phyloP scores from a whole-genome alignment of 2,797 vertebrate genomes.

The Acanthurus tractus region DNA sequence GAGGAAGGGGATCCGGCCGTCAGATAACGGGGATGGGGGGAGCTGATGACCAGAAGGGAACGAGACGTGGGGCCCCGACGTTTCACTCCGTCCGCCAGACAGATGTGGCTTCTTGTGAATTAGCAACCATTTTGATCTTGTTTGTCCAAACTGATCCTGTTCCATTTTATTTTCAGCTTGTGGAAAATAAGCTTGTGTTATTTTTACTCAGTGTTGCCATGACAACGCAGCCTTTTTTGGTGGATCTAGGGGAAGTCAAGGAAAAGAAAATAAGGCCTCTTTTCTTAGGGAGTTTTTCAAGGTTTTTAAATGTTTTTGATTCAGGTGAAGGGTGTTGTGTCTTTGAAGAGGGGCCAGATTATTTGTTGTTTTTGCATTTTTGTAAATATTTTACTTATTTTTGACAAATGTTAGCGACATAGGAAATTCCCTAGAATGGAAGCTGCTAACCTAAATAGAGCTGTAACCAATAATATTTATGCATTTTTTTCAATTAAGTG shows the following conservation, averaged over 20 bases:
- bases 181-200: conserved; percentile 87
- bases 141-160: conserved; percentile 85
- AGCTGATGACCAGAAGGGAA: conserved; percentile 57
- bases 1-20: conserved; percentile 76
- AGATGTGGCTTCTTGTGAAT: conserved; percentile 69
- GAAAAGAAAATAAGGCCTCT: conserved; percentile 61
- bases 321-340: conserved; percentile 36
- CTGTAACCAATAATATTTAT: neutral
- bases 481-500: neutral
- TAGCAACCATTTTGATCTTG: conserved; percentile 85
- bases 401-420: neutral
- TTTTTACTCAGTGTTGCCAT: conserved; percentile 89
- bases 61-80: conserved; percentile 19
- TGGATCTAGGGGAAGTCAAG: conserved; percentile 72
- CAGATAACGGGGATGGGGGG: conserved; percentile 42
- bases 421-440: neutral
- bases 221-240: conserved; percentile 78
- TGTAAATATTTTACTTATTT: conserved; percentile 10
- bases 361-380: neutral
- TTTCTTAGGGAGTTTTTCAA: conserved; percentile 38
- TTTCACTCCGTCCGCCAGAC: conserved; percentile 17
- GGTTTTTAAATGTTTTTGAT: conserved; percentile 44
- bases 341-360: neutral
- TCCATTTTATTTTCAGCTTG: conserved; percentile 86
- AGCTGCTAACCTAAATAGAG: neutral